Percentiles rank a stretch among this genome's conserved stretches.
Evolutionary conservation across 2,888 invertebrate species (phyloP).

Genomic region (Agrilus mali): DNA sequence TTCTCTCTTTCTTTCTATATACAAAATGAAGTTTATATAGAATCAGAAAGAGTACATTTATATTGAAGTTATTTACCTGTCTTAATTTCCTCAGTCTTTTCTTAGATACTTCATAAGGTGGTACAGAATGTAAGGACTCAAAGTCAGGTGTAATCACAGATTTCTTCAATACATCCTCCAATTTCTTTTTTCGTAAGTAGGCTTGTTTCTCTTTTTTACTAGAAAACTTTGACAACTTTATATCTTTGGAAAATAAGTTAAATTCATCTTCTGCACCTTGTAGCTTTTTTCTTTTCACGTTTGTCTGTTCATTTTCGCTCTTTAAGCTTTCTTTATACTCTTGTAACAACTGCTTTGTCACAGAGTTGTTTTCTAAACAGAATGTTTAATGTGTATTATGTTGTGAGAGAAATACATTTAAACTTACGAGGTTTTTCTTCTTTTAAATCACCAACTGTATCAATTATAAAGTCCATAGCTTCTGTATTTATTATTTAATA

Average conservation of each 20-base stretch:
- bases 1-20: slow-evolving; percentile 56
- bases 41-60: slow-evolving; percentile 2
- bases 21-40: slow-evolving; percentile 15
- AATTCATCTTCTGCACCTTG: slow-evolving; percentile 32
- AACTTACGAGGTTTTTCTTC: slow-evolving; percentile 2
- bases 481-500: slow-evolving; percentile 5
- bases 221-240: too few relatives aligned
- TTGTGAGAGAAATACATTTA: not conserved
- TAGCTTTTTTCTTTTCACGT: slow-evolving; percentile 22
- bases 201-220: too few relatives aligned
- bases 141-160: slow-evolving; percentile 50
- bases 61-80: slow-evolving; percentile 33
- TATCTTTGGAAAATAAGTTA: not conserved
- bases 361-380: slow-evolving; percentile 5
- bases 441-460: slow-evolving; percentile 34
- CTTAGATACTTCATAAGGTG: slow-evolving; percentile 44
- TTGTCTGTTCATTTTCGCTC: slow-evolving; percentile 14
- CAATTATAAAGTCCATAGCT: slow-evolving; percentile 45
- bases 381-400: not conserved
- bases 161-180: slow-evolving; percentile 47
- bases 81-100: slow-evolving; percentile 43
- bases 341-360: slow-evolving; percentile 14
- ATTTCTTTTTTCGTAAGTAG: slow-evolving; percentile 23
- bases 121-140: slow-evolving; percentile 48
- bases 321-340: slow-evolving; percentile 15